phyloP scores from a whole-genome alignment of 1,140 invertebrate species.

The Pseudomyrmex concolor region DNA sequence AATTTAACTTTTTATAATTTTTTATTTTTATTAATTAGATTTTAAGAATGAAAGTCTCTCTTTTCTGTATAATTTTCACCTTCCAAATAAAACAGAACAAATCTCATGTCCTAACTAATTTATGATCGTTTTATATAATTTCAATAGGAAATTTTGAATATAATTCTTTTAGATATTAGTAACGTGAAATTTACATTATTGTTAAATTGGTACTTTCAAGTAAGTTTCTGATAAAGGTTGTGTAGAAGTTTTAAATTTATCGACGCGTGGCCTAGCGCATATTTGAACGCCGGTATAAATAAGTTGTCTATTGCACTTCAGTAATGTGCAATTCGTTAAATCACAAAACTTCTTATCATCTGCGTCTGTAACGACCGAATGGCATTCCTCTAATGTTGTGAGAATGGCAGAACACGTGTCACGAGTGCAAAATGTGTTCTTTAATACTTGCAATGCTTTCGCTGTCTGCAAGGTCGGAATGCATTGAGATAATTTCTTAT shows the following conservation, averaged over 20 bases:
- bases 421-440: slow-evolving; percentile 66
- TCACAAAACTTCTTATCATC: neutral
- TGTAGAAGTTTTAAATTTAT: slow-evolving; percentile 3
- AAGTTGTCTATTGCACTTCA: neutral
- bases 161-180: no score
- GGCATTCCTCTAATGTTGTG: neutral
- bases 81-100: no score
- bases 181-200: no score
- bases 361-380: neutral
- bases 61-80: no score
- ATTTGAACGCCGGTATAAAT: slow-evolving; percentile 6
- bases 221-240: neutral
- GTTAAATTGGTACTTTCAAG: no score
- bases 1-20: no score
- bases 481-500: neutral
- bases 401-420: slow-evolving; percentile 49
- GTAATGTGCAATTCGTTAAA: neutral
- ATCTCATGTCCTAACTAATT: no score
- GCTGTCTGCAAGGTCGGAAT: slow-evolving; percentile 27
- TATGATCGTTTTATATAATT: no score
- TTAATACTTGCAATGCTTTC: slow-evolving; percentile 65
- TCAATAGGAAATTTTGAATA: no score
- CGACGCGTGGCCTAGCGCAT: neutral
- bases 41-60: no score
- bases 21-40: no score